Evolutionary conservation across 2,888 invertebrate species (phyloP), one percentile per base, ranked within the genome.

Genomic region (Chrysolina americana): DNA sequence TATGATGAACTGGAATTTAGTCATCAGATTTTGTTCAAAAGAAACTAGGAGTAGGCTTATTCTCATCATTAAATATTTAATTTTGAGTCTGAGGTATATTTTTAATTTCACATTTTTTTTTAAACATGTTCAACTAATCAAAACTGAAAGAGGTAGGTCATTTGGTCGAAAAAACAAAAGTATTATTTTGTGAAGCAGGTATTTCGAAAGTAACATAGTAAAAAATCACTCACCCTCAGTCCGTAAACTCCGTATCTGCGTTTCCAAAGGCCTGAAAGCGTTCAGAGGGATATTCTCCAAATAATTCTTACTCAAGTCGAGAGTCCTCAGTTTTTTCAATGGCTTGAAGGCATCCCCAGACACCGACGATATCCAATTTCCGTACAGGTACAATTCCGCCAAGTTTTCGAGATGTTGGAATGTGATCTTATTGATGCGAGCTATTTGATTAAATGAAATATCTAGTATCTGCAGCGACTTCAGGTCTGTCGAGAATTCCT

Each of bases 221-320:
- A 36, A 6, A 36, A 36, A 6, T 8, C 36, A 36, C 90, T 91
- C 89, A 97, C 97, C 96, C 91, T 96, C 94, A 70, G 95, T 92
- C 78, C 92, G 90, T 44, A 97, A 89, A 71, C 92, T 93, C 81
- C 94, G 91, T 76, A 97, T 92, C 88, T 96, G 95, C 1, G 95
- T 95, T 88, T 97, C 96, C 76, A 96, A 88, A 13, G 94, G 92
- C 71, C 91, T 90, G 77, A 97, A 91, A 41, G 96, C 93, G 83
- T 93, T 94, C 80, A 95, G 89, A 23, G 94, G 95, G 81, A 96
- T 91, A 81, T 92, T 91, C 88, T 95, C 94, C 81, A 96, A 92
- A 87, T 94, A 94, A 88, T 98, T 98, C 82, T 92, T 91, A 80
- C 95, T 94, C 76, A 97, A 89, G 87, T 96, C 96, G 69, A 97